Base-by-base conservation (phyloP, 2,113 vertebrate genomes). In the Butastur rufipennis region DNA sequence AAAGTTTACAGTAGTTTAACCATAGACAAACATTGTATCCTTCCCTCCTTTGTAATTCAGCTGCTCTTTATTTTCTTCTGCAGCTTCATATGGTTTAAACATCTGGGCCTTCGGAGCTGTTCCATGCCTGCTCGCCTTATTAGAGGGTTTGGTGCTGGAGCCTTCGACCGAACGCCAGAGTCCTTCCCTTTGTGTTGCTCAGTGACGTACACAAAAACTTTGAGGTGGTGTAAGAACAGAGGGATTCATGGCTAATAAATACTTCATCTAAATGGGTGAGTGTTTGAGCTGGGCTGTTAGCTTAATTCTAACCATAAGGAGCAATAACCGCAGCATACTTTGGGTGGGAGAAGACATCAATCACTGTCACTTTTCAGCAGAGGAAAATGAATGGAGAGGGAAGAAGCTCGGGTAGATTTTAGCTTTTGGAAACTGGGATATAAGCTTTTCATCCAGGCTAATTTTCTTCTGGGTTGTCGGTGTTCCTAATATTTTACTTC, bases 221-320 rank as follows among this genome's bases (percentile, higher is more conserved):
- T 97, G 91, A 97, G 95, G 96, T 96, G 94, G 94, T 97, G 72
- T 86, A 93, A 97, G 95, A 96, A 96, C 90, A 97, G 96, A 96
- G 50, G 81, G 95, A 95, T 96, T 82, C 61, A 2, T 96, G 97
- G 96, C 92, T 93, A 92, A 90, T 95, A 84, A 97, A 85, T 88
- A 87, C 71, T 96, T 96, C 75, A 86, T 96, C 92, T 97, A 95
- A 96, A 95, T 90, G 93, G 90, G 56, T 86, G 74, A 97, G 77
- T 93, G 91, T 72, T 97, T 25, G 48, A 96, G 87, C 84, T 96
- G 91, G 82, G 86, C 94, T 96, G 72, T 96, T 97, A 94, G 84
- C 65, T 98, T 95, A 95, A 97, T 97, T 97, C 85, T 72, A 97
- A 81, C 77, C 96, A 97, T 67, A 94, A 85, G 94, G 93, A 80